Evolutionary conservation across 2,888 invertebrate species (phyloP), one percentile per base, ranked within the genome.

Genomic region (Molorchus minor): DNA sequence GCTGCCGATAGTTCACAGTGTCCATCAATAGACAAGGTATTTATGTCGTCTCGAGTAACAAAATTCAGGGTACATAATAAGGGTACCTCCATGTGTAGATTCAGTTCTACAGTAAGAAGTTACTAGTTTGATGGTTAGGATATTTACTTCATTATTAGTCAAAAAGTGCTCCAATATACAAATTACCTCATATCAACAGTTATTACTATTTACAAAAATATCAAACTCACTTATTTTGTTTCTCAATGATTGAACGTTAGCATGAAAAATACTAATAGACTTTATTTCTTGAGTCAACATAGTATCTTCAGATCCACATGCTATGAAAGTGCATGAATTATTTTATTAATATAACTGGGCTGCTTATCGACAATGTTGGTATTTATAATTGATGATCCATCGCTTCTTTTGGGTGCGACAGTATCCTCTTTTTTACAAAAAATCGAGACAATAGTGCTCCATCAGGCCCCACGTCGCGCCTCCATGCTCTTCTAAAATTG

Each of bases 351-450:
- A 33, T 7, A 2, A 33, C 8, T 33, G 8, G 33, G 33, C 12
- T 33, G 33, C 33, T n/a, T 33, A 7, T 33, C 8, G 1, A 8
- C 3, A n/a, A 8, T 33, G 33, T 33, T 33, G 12, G 5, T 7
- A n/a, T 33, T 33, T 33, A 33, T 8, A 13, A 7, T 21, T 44
- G 44, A 47, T 46, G 56, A 56, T 47, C 47, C 47, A 25, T 40
- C 20, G 5, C 7, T 43, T 56, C 56, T 1, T 33, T 15, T 7
- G 33, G 13, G n/a, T 33, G 33, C 13, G 33, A 33, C 12, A 33
- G 33, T 13, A 33, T 33, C 12, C 33, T 33, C 33, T 8, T 33
- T 8, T 33, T 33, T 33, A 8, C 7, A 8, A 33, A 33, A 33
- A 33, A 33, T n/a, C 33, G 12, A n/a, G 33, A 33, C 12, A 33